phyloP scores from a whole-genome alignment of 2,888 invertebrate genomes.

The Eilema depressum region DNA sequence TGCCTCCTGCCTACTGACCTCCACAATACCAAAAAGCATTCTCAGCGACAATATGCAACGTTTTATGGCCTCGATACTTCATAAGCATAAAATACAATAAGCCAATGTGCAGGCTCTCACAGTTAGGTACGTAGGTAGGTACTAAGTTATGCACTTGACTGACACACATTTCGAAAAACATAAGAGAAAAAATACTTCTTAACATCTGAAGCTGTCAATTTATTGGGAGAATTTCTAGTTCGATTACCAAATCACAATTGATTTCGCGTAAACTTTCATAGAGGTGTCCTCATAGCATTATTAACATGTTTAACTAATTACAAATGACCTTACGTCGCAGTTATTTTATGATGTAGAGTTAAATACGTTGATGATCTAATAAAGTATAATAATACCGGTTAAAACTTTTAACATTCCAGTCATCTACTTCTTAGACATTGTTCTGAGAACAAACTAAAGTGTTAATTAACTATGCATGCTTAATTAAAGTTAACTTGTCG shows the following conservation, averaged over 20 bases:
- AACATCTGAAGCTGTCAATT: neutral
- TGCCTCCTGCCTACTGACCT: conserved; percentile 59
- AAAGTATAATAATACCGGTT: conserved; percentile 5
- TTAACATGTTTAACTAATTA: conserved; percentile 1
- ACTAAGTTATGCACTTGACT: conserved; percentile 30
- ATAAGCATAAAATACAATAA: conserved; percentile 53
- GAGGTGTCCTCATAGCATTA: neutral
- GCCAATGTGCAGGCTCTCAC: conserved; percentile 43
- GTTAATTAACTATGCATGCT: conserved; percentile 1
- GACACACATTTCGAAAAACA: conserved; percentile 14
- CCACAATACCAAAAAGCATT: conserved; percentile 65
- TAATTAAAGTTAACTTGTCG: conserved; percentile 2
- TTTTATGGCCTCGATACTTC: conserved; percentile 66
- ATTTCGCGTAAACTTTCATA: conserved; percentile 7
- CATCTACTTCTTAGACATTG: neutral
- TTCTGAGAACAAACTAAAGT: neutral
- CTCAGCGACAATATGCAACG: conserved; percentile 65
- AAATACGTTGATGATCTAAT: conserved; percentile 14
- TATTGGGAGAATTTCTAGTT: neutral
- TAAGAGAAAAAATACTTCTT: neutral
- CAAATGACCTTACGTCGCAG: conserved; percentile 11
- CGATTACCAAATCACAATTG: neutral
- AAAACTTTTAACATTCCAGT: conserved; percentile 6
- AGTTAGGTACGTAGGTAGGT: conserved; percentile 18
- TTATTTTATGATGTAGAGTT: neutral